Base-by-base conservation (phyloP, 1,140 invertebrate species). In the Drosophila kurseongensis region DNA sequence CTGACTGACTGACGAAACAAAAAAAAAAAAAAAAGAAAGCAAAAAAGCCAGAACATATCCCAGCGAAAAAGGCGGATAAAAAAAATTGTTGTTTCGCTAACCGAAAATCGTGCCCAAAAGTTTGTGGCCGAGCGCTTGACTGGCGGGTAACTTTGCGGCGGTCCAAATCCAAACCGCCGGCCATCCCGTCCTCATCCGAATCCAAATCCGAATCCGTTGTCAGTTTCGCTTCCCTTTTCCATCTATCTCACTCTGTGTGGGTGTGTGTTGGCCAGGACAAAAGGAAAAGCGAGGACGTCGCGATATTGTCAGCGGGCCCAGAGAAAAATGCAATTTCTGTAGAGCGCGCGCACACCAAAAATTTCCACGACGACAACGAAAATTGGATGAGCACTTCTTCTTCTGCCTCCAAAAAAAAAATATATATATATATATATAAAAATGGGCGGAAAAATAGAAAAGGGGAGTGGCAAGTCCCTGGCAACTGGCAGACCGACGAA, bases 321-420 rank as follows among this genome's bases (percentile, higher is more conserved):
- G 42, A 41, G 48, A 80, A 78, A 83, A 82, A 82, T 88, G 78
- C 82, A 86, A 86, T 88, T 86, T 86, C 85, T 82, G 83, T 75
- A 36, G 29, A 68, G 75, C 76, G 77, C 80, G 76, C 83, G 77
- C 80, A 78, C 77, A 82, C 84, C 69, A 71, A 82, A 73, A 88
- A 84, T 80, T 56, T 78, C 45, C 58, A 78, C 71, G 80, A 78
- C 81, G 79, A 85, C 82, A 85, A 75, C 62, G 82, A 86, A 88
- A 88, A 86, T 88, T 88, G 82, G 82, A 86, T 86, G 82, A 88
- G 66, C 66, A 81, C 73, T 69, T 55, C 71, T 72, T 55, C 52
- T 41, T 47, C 47, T 61, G 44, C 38, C 36, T 14, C 60, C 58
- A 62, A 41, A 56, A 52, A 41, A 48, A 40, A 60, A 36, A 48